These are phyloP conservation scores for Sceloporus tristichus DNA, from an alignment of 2,113 vertebrate genomes.

Conservation along the genomic window DNA sequence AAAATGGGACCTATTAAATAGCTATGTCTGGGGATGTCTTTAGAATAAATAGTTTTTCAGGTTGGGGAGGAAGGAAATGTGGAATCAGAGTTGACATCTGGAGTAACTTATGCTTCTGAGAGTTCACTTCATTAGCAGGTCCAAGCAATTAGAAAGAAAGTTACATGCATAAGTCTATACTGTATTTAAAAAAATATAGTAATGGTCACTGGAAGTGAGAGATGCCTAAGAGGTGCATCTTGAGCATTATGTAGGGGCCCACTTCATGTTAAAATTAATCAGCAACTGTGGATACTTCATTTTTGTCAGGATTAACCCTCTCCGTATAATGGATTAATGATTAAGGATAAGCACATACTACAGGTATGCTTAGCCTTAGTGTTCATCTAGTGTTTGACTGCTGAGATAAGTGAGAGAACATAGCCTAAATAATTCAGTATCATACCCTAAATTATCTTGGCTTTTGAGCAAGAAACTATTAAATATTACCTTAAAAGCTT, in stretches of 20 bases:
- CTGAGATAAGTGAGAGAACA: conserved; percentile 41
- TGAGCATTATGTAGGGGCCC: conserved; percentile 60
- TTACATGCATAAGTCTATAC: conserved; percentile 68
- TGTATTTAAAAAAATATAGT: conserved; percentile 62
- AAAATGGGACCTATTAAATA: conserved; percentile 52
- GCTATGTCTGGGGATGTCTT: conserved; percentile 34
- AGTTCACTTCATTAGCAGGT: conserved; percentile 64
- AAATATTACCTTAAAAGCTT: conserved; percentile 63
- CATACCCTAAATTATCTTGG: conserved; percentile 55
- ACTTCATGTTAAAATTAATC: conserved; percentile 61
- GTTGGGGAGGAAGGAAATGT: conserved; percentile 30
- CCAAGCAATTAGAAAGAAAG: conserved; percentile 66
- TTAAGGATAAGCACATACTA: conserved; percentile 27
- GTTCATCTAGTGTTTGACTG: conserved; percentile 60
- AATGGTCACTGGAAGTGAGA: conserved; percentile 60
- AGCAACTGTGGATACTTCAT: conserved; percentile 24
- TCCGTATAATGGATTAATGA: conserved; percentile 26
- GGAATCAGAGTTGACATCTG: conserved; percentile 55
- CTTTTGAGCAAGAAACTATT: conserved; percentile 47
- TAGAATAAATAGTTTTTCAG: conserved; percentile 36
- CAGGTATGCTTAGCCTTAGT: conserved; percentile 6
- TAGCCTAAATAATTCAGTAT: conserved; percentile 53
- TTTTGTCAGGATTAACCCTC: conserved; percentile 35
- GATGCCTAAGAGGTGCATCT: conserved; percentile 59
- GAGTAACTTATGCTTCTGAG: conserved; percentile 56